phyloP scores from a whole-genome alignment of 1,140 invertebrate genomes.

The Tetragnatha versicolor region DNA sequence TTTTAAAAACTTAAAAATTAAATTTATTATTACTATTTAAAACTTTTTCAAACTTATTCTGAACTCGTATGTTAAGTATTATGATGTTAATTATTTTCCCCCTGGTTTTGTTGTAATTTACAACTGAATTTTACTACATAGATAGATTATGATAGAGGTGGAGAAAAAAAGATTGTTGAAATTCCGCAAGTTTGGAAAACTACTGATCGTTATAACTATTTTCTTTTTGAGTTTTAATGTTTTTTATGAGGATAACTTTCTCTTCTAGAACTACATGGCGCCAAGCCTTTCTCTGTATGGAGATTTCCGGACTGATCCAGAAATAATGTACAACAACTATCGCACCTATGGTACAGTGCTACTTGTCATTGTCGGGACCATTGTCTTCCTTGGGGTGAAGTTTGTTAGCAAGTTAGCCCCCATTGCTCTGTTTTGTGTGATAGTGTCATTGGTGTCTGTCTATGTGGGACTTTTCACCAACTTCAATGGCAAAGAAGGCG shows the following conservation, averaged over 20 bases:
- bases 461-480: slow-evolving; percentile 96
- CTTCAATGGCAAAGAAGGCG: slow-evolving; percentile 85
- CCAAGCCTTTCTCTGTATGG: slow-evolving; percentile 93
- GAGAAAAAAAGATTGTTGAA: no score
- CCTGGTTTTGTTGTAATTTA: no score
- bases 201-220: no score
- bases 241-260: no score
- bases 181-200: no score
- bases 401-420: slow-evolving; percentile 99
- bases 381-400: slow-evolving; percentile 96
- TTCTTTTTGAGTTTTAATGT: neutral
- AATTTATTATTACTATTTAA: no score
- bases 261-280: slow-evolving; percentile 84
- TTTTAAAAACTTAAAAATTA: no score
- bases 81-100: no score
- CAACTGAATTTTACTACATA: no score
- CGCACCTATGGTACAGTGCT: slow-evolving; percentile 93
- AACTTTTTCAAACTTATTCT: no score
- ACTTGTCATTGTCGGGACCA: slow-evolving; percentile 87
- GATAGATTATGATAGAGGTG: no score
- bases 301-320: slow-evolving; percentile 83
- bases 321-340: slow-evolving; percentile 97
- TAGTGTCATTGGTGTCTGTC: slow-evolving; percentile 93
- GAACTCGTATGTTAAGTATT: no score
- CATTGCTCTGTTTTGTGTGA: slow-evolving; percentile 92